Base-by-base conservation (phyloP, 2,797 vertebrate genomes). In the Jordanella pulchra region DNA sequence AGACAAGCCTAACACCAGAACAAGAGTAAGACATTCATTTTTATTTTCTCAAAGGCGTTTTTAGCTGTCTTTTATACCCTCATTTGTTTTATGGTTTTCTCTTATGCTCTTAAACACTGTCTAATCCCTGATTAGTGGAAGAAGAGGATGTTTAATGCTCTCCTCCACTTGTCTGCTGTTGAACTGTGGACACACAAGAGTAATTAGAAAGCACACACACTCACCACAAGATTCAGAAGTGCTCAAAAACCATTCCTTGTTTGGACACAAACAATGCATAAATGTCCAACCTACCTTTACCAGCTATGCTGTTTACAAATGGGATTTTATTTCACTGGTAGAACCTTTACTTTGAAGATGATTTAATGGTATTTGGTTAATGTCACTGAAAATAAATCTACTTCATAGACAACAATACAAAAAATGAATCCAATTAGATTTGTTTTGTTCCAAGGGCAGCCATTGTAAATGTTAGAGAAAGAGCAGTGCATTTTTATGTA, bases 101-200 rank as follows among this genome's bases (percentile, higher is more conserved):
- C 80, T 89, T 88, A 85, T 87, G 79, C 87, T 92, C 86, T 91
- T 93, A 89, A 92, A 87, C 78, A 86, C 78, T 58, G 85, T 87
- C 84, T 93, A 89, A 93, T 93, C 90, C 91, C 91, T 86, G 89
- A 92, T 93, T 93, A 91, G 87, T 83, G 72, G 58, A 76, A 78
- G 84, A 84, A 87, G 86, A 86, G 84, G 85, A 76, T 30, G 75
- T 87, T 87, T 89, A 89, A 91, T 87, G 84, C 86, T 81, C 71
- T 81, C 84, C 69, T 86, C 77, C 86, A 89, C 84, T 92, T 78
- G 70, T 90, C 87, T 88, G 79, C 80, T 63, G 67, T 84, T 86
- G 82, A 87, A 89, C 89, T 89, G 83, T 89, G 85, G n/a, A 87
- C 86, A 87, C 83, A 86, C 80, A 85, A 83, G 63, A 83, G 80